phyloP scores from a whole-genome alignment of 2,888 invertebrate genomes.

The Acrobasis suavella region DNA sequence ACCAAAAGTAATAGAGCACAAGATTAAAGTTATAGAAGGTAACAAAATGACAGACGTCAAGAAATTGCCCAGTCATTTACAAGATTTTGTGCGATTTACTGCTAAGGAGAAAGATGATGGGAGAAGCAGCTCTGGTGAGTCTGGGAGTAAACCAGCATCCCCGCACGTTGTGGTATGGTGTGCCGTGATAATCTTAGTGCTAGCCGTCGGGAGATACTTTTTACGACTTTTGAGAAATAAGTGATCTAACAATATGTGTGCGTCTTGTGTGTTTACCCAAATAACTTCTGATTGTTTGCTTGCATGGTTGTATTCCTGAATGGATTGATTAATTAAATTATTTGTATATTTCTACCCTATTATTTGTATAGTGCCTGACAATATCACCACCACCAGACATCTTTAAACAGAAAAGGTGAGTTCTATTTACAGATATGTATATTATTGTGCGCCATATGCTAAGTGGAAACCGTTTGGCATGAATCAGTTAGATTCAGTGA shows the following conservation, averaged over 20 bases:
- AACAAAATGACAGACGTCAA: constrained; percentile 83
- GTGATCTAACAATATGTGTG: constrained; percentile 48
- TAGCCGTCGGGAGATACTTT: constrained; percentile 70
- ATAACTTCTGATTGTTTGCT: constrained; percentile 42
- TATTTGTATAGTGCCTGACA: constrained; percentile 15
- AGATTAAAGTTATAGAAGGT: constrained; percentile 86
- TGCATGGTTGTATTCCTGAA: constrained; percentile 55
- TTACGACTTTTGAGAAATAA: constrained; percentile 62
- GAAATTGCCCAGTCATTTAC: constrained; percentile 88
- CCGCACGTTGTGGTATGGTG: constrained; percentile 77
- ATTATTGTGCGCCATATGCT: constrained; percentile 39
- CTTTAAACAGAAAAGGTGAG: constrained; percentile 46
- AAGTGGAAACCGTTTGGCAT: constrained; percentile 41
- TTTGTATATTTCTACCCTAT: constrained; percentile 7
- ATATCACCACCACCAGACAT: constrained; percentile 20
- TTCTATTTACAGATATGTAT: constrained; percentile 32
- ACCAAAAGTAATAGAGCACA: constrained; percentile 72
- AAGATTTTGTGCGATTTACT: constrained; percentile 88
- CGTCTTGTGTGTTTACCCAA: constrained; percentile 28
- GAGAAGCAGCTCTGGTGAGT: constrained; percentile 79
- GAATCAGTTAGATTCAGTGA: constrained; percentile 37
- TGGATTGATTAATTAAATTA: constrained; percentile 25
- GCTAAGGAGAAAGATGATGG: constrained; percentile 77
- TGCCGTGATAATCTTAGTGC: constrained; percentile 74
- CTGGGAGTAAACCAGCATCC: constrained; percentile 62